Base-by-base conservation (phyloP, 2,797 vertebrate species). In the Dendrocincla tyrannina region DNA sequence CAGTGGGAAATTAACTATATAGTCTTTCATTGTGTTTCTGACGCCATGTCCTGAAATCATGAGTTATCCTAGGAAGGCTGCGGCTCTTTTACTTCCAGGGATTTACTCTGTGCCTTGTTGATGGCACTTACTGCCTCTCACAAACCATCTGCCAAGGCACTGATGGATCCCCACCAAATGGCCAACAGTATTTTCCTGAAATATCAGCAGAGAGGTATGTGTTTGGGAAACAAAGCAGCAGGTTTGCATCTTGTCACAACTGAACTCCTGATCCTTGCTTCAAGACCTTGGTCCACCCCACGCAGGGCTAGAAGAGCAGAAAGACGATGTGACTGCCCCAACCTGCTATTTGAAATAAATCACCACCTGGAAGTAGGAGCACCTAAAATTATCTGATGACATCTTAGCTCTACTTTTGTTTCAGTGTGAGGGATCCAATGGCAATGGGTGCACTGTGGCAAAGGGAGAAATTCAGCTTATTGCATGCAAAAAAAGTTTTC, bases 11-110 rank as follows among this genome's bases (percentile, higher is more conserved):
- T 74, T 8, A 91, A 60, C n/a, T 42, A 33, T 52, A 44, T 59
- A 58, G 33, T 10, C 37, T 58, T 95, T 81, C 88, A 81, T 11
- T 66, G 70, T 70, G 28, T 90, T 85, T 93, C 69, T 62, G 56
- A 78, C 90, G 88, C 32, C 47, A 44, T 33, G 47, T 50, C 42
- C n/a, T 89, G 81, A 76, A 63, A 62, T 32, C n/a, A 17, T 69
- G 33, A 87, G 87, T 79, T 75, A 50, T 72, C 39, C 33, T 30
- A 72, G 70, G 87, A 92, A 85, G 74, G 49, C 20, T 32, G 8
- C 3, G 24, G 62, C 22, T 39, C 42, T 75, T 41, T 58, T 64
- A 33, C 50, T 85, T 73, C 6, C 59, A 66, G 62, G 63, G 39
- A 66, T 95, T 93, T 87, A 67, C 49, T 37, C 47, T 23, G 32